Percentiles rank a stretch among this genome's conserved stretches.
Evolutionary conservation across 2,113 vertebrate species (phyloP).

Genomic region (Telmatochromis sp.): DNA sequence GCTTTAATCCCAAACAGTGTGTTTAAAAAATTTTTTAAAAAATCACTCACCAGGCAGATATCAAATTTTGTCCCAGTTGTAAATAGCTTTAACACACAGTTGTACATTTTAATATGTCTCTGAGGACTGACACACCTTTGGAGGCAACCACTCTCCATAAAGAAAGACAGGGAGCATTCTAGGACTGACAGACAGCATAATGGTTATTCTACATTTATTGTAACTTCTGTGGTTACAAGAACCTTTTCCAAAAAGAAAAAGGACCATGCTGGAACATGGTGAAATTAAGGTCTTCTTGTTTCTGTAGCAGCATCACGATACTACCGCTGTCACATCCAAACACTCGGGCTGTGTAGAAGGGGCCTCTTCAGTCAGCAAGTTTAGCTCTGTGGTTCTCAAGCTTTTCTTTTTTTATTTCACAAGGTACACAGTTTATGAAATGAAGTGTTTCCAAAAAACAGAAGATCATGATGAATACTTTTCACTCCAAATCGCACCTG

Average conservation of each 20-base stretch:
- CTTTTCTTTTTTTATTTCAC: not conserved
- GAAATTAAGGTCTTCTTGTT: not conserved
- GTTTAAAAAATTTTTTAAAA: not conserved
- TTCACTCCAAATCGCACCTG: not conserved
- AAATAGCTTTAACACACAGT: too few relatives aligned
- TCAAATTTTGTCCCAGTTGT: too few relatives aligned
- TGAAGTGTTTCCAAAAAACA: not conserved
- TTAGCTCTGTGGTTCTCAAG: not conserved
- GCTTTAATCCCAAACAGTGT: fast-evolving
- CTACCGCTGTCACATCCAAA: not conserved
- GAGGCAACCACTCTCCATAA: not conserved
- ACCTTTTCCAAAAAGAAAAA: not conserved
- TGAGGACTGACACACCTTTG: fast-evolving
- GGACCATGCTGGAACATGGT: not conserved
- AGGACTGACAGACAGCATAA: not conserved
- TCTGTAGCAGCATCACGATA: not conserved
- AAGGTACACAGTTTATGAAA: not conserved
- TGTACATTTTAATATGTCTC: not conserved
- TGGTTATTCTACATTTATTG: not conserved
- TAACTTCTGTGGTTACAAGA: not conserved
- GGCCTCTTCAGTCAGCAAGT: not conserved
- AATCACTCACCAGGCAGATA: not conserved
- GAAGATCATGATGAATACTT: not conserved
- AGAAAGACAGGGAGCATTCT: not conserved
- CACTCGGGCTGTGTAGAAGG: not conserved